Percentiles rank a stretch among this genome's conserved stretches.
Evolutionary conservation across 2,113 vertebrate genomes (phyloP).

Genomic region (Brienomyrus brachyistius): DNA sequence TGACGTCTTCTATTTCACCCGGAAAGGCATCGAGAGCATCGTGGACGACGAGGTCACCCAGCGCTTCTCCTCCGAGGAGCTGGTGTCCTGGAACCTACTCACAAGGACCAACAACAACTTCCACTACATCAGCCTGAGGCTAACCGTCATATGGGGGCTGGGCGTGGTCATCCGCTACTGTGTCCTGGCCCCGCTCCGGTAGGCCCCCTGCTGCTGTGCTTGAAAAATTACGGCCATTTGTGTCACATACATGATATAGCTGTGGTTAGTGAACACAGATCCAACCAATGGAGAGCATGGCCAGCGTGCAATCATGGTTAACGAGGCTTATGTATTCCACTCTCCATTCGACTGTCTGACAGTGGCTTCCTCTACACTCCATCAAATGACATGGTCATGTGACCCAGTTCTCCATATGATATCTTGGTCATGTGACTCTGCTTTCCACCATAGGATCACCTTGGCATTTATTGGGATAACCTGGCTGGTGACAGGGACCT

Average conservation of each 20-base stretch:
- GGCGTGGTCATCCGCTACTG: slow-evolving; percentile 83
- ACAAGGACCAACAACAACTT: slow-evolving; percentile 92
- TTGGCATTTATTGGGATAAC: slow-evolving; percentile 77
- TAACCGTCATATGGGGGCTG: slow-evolving; percentile 82
- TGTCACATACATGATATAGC: neutral
- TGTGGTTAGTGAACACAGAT: neutral
- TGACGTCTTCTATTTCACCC: slow-evolving; percentile 83
- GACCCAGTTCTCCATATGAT: neutral
- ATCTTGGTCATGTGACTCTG: neutral
- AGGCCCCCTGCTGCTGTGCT: slow-evolving; percentile 24
- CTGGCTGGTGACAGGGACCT: slow-evolving; percentile 77
- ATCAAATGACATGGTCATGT: neutral
- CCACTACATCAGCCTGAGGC: slow-evolving; percentile 77
- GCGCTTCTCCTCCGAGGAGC: slow-evolving; percentile 90
- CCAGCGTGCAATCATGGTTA: neutral
- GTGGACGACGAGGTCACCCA: slow-evolving; percentile 91
- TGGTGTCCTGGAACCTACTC: slow-evolving; percentile 95
- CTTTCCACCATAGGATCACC: slow-evolving; percentile 59
- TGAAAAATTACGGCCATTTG: neutral
- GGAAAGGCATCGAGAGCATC: slow-evolving; percentile 84
- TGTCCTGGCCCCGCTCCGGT: slow-evolving; percentile 84
- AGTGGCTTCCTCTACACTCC: neutral
- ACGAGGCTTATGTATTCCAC: neutral
- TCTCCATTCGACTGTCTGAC: neutral
- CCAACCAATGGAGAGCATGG: neutral